Evolutionary conservation across 2,888 invertebrate genomes (phyloP).

Genomic region (Diloba caeruleocephala): DNA sequence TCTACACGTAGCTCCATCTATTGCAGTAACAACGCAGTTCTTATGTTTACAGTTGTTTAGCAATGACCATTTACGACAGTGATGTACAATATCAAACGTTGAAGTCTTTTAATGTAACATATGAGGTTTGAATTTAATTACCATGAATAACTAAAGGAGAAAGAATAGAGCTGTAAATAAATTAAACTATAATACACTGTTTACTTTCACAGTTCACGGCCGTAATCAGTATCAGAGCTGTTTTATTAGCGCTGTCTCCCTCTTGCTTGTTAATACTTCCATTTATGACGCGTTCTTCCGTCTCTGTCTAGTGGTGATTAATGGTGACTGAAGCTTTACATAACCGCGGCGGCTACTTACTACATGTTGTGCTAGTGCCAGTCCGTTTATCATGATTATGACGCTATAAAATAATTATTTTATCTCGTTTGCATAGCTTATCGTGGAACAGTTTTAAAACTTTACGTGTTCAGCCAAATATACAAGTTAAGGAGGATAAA

Average conservation of each 20-base stretch:
- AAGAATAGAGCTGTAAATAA: conserved; percentile 64
- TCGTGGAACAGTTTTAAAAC: conserved; percentile 52
- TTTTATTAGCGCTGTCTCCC: conserved; percentile 55
- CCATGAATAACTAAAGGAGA: conserved; percentile 42
- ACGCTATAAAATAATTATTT: conserved; percentile 80
- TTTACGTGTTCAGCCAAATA: conserved; percentile 31
- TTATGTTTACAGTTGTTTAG: conserved; percentile 49
- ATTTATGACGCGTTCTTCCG: conserved; percentile 42
- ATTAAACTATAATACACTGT: conserved; percentile 71
- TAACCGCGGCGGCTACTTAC: conserved; percentile 76
- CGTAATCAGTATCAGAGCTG: conserved; percentile 60
- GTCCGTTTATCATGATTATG: conserved; percentile 79
- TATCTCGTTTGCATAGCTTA: conserved; percentile 70
- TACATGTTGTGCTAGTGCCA: conserved; percentile 70
- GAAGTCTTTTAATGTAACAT: conserved; percentile 39
- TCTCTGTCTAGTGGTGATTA: conserved; percentile 77
- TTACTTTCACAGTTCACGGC: conserved; percentile 82
- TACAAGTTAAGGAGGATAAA: conserved; percentile 18
- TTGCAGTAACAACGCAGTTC: conserved; percentile 45
- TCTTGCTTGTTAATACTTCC: conserved; percentile 36
- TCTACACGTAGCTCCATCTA: conserved; percentile 60
- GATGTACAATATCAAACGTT: conserved; percentile 31
- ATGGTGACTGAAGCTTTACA: conserved; percentile 69
- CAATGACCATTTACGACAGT: conserved; percentile 34
- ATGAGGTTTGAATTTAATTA: conserved; percentile 38